Evolutionary conservation across 2,113 vertebrate genomes (phyloP).

Genomic region (Terrapene triunguis): DNA sequence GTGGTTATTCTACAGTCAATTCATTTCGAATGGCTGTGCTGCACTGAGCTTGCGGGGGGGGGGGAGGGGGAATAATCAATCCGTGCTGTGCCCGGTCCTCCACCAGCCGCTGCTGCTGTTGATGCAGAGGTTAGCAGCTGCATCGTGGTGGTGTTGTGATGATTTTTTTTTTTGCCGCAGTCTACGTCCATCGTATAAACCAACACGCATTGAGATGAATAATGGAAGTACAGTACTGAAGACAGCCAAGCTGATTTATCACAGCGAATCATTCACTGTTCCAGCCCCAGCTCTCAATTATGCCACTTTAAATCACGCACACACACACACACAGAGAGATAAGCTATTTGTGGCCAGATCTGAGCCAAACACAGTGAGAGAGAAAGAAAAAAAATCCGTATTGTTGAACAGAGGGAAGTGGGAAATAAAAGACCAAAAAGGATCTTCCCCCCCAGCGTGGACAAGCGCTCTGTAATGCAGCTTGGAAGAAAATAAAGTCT

Average conservation of each 20-base stretch:
- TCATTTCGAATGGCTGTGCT: not conserved
- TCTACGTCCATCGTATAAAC: not conserved
- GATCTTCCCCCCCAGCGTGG: not conserved
- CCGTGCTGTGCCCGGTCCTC: no score
- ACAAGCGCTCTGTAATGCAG: not conserved
- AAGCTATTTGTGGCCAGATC: not conserved
- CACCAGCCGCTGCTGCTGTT: not conserved
- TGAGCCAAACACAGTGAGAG: not conserved
- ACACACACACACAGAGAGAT: rapidly evolving
- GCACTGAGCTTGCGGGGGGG: no score
- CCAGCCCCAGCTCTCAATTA: not conserved
- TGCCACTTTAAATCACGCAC: not conserved
- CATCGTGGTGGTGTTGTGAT: not conserved
- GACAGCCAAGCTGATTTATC: not conserved
- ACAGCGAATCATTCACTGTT: not conserved
- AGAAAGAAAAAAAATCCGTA: no score
- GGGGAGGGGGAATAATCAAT: no score
- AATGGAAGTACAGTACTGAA: not conserved
- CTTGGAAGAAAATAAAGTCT: not conserved
- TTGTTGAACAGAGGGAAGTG: not conserved
- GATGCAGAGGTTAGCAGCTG: not conserved
- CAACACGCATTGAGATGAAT: not conserved
- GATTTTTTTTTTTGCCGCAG: not conserved
- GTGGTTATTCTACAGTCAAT: not conserved
- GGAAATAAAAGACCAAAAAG: not conserved